Base-by-base conservation (phyloP, 2,888 invertebrate genomes). In the Brenthis ino region DNA sequence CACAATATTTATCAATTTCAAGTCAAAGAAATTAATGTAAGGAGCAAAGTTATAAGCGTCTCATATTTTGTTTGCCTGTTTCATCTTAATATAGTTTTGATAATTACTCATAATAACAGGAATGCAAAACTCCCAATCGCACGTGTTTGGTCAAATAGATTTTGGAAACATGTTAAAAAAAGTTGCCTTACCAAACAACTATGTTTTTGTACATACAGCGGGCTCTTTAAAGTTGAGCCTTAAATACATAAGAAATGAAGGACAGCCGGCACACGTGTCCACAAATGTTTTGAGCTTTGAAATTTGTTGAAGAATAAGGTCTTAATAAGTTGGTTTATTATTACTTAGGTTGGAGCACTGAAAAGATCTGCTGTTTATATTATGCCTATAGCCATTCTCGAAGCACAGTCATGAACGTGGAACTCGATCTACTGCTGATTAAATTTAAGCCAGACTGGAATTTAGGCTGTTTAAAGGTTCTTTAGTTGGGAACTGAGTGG, bases 401-500 rank as follows among this genome's bases (percentile, higher is more conserved):
- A 43, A 28, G 37, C 61, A 64, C 53, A 64, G 55, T 60, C 64
- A 63, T 68, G 20, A 64, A 6, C 24, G 48, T 64, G 64, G 60
- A 72, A 65, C 64, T 65, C 57, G 61, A 72, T 72, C 54, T 72
- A 56, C 57, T 68, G 65, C 55, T 68, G 67, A 71, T 72, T 57
- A 68, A 68, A 69, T 68, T 74, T 72, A 65, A 66, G 58, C 58
- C 68, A 65, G 65, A 64, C 69, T 72, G 72, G 71, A 74, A 73
- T 75, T 77, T 77, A 73, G 76, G 75, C 69, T 67, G 68, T 75
- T 74, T 73, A 68, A 75, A 76, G 75, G 72, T 70, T 70, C 70
- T 76, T 89, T 85, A 82, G 85, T 80, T 85, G 84, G 80, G 80
- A 82, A 82, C 79, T 75, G 84, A 83, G 91, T 92, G 85, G 91